A percentile compares a stretch with the other conserved stretches of the same genome.
phyloP scores from a whole-genome alignment of 2,888 invertebrate genomes.

The Scaptomyza parva region DNA sequence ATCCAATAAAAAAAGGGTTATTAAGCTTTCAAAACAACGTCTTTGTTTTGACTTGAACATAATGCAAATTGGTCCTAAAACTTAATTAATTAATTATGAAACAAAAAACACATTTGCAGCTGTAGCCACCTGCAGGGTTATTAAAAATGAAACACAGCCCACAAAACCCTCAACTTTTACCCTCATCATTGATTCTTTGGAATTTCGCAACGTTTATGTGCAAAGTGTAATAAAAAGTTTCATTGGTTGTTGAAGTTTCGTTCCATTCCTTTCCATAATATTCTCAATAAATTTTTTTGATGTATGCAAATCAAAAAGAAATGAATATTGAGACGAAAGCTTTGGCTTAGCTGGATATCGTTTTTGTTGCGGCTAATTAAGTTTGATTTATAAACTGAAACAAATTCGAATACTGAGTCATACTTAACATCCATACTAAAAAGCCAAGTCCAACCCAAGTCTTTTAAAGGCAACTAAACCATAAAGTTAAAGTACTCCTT shows the following conservation, averaged over 20 bases:
- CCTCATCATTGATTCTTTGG: conserved; percentile 41
- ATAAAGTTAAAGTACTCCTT: neutral
- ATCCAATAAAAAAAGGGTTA: neutral
- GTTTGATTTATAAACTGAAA: conserved; percentile 60
- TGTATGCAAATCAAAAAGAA: conserved; percentile 46
- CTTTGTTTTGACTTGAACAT: conserved; percentile 39
- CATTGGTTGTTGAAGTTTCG: conserved; percentile 46
- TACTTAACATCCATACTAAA: neutral
- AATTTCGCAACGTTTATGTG: conserved; percentile 65
- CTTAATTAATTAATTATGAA: conserved; percentile 74
- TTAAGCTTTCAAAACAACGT: neutral
- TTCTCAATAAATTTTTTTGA: conserved; percentile 53
- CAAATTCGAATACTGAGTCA: conserved; percentile 1
- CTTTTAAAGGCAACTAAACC: conserved; percentile 25
- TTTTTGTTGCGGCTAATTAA: conserved; percentile 54
- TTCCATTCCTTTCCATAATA: conserved; percentile 15
- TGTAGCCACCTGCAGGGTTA: conserved; percentile 32
- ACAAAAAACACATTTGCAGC: conserved; percentile 48
- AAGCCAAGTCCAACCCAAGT: neutral
- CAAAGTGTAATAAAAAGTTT: conserved; percentile 70
- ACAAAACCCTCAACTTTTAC: neutral
- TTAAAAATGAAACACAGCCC: conserved; percentile 2
- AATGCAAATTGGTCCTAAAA: conserved; percentile 48
- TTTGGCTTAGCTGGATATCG: conserved; percentile 56
- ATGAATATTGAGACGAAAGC: conserved; percentile 39